Percentiles rank a stretch among this genome's conserved stretches.
Evolutionary conservation across 2,888 invertebrate species (phyloP).

Genomic region (Heliconius sara): DNA sequence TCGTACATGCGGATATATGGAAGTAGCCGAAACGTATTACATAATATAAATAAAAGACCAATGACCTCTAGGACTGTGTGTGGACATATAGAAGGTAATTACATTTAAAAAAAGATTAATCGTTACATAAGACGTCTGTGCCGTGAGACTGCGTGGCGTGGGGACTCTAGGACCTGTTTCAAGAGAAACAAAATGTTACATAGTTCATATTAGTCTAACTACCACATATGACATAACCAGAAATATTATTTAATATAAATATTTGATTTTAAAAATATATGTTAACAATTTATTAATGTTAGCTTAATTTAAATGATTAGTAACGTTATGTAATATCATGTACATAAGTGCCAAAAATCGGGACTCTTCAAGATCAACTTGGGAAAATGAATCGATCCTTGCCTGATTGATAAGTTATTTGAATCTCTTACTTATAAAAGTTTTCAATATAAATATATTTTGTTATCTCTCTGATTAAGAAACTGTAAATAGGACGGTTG

Average conservation of each 20-base stretch:
- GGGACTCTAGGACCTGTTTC: constrained; percentile 23
- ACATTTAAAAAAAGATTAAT: constrained; percentile 44
- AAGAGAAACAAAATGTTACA: background rate
- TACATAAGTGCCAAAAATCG: background rate
- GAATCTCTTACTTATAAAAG: too few species aligned
- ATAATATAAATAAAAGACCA: constrained; percentile 43
- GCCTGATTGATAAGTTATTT: background rate
- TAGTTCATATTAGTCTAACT: constrained; percentile 1
- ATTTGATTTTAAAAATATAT: background rate
- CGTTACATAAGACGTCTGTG: constrained; percentile 59
- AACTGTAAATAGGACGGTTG: too few species aligned
- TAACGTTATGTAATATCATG: background rate
- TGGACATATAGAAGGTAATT: constrained; percentile 39
- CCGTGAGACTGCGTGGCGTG: constrained; percentile 63
- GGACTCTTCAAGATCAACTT: background rate
- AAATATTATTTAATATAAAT: background rate
- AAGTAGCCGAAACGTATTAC: constrained; percentile 24
- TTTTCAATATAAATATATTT: too few species aligned
- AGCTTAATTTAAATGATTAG: background rate
- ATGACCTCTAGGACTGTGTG: constrained; percentile 37
- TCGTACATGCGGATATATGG: constrained; percentile 22
- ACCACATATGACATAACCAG: background rate
- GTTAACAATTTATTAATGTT: background rate
- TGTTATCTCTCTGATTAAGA: too few species aligned
- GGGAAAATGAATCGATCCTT: background rate